Evolutionary conservation across 1,140 invertebrate species (phyloP), one percentile per base, ranked within the genome.

Genomic region (Eumaeus atala): DNA sequence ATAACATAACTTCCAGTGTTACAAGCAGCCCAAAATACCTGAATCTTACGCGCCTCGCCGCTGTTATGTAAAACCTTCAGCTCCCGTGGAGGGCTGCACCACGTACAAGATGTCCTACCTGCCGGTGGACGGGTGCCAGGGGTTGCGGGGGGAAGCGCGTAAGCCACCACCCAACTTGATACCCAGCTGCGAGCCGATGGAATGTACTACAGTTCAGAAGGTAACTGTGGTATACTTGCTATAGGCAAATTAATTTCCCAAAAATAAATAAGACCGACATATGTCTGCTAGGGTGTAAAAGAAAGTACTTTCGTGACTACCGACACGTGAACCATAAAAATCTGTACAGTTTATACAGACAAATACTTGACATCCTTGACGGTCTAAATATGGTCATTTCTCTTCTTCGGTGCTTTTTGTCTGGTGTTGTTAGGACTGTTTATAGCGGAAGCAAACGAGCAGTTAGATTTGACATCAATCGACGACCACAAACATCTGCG

Each of bases 121-220:
- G 50, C 89, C 89, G 0, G 77, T 83, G 0, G 84, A 89, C 17
- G 74, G 81, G 0, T 84, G 80, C 51, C 75, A 77, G 59, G 80
- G 84, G 36, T 69, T 87, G 33, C 70, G 89, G 0, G 80, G 76
- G 0, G 76, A 74, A 10, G 61, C 67, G 2, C 74, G 84, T 51
- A 81, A 77, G 51, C 89, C 88, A 0, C 54, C 70, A 0, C 77
- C 86, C 0, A 87, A 85, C 21, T 70, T 90, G 21, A 74, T 77
- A 40, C 90, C 88, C 48, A 88, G 89, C 18, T 77, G 80, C 28
- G 87, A 84, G 9, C 91, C 89, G 16, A 84, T 92, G 59, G 90
- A 90, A 21, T 81, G 67, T 4, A 86, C 89, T 9, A 92, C 91
- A 9, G 72, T 91, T 2, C 91, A 91, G 34, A 91, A 91, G 73